A percentile compares a stretch with the other conserved stretches of the same genome.
Evolutionary conservation across 2,888 invertebrate genomes (phyloP).

Genomic region (Panopea generosa): DNA sequence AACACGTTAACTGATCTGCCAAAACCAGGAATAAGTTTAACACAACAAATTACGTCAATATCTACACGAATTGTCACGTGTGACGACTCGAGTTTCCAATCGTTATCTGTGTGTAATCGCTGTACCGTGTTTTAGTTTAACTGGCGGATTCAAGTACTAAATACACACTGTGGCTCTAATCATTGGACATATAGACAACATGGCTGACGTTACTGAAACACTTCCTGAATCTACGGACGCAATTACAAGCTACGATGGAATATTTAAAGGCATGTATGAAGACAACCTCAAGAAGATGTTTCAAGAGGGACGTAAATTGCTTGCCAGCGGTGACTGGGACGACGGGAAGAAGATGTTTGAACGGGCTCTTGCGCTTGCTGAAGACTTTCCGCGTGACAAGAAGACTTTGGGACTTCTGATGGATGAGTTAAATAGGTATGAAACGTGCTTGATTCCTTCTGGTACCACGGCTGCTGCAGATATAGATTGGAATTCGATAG

Average conservation of each 20-base stretch:
- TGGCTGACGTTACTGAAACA: neutral
- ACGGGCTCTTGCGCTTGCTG: conserved; percentile 39
- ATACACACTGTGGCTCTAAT: too few relatives aligned
- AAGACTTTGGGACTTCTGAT: conserved; percentile 57
- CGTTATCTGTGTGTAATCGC: too few relatives aligned
- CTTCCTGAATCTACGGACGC: conserved; percentile 45
- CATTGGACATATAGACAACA: too few relatives aligned
- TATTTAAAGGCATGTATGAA: conserved; percentile 70
- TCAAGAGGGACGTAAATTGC: conserved; percentile 45
- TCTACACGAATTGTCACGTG: too few relatives aligned
- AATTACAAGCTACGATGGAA: conserved; percentile 69
- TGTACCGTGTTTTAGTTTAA: too few relatives aligned
- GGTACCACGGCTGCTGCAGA: conserved; percentile 7
- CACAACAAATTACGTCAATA: too few relatives aligned
- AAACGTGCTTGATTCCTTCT: conserved; percentile 43
- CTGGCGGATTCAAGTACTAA: too few relatives aligned
- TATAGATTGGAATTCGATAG: conserved; percentile 54
- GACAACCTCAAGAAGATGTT: conserved; percentile 52
- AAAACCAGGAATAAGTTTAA: too few relatives aligned
- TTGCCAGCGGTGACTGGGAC: conserved; percentile 56
- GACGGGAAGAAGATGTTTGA: conserved; percentile 46
- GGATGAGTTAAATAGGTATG: conserved; percentile 56
- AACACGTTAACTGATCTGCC: too few relatives aligned
- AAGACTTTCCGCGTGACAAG: conserved; percentile 45
- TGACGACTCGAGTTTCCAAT: too few relatives aligned